A percentile compares a stretch with the other conserved stretches of the same genome.
Conservation (phyloP, 1,140 invertebrate genomes). For the Lycorma delicatula region DNA sequence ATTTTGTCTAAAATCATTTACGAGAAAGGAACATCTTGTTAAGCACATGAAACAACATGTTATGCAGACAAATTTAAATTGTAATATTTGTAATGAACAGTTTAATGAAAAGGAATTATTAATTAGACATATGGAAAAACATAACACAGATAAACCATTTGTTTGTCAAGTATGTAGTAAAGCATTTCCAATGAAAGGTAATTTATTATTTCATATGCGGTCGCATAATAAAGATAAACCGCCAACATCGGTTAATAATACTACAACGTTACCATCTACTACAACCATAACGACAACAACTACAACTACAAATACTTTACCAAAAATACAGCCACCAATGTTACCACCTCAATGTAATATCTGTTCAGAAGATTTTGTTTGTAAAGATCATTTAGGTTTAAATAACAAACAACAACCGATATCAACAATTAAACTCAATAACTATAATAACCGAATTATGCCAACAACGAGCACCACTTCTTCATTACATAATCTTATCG, state of each 20-base stretch:
- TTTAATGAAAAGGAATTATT: slow-evolving; percentile 49
- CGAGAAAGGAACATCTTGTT: slow-evolving; percentile 65
- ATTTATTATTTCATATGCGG: neutral
- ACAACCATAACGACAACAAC: too few species aligned
- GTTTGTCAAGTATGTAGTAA: slow-evolving; percentile 18
- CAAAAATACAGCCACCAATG: too few species aligned
- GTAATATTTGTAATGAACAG: slow-evolving; percentile 72
- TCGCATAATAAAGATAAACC: neutral
- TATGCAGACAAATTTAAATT: slow-evolving; percentile 37
- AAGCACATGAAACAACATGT: slow-evolving; percentile 68
- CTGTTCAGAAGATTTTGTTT: neutral
- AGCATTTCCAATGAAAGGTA: slow-evolving; percentile 15
- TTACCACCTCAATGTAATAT: neutral
- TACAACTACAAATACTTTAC: too few species aligned
- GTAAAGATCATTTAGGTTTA: neutral
- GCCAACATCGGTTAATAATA: too few species aligned
- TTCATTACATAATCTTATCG: too few species aligned
- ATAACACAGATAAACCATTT: slow-evolving; percentile 50
- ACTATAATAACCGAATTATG: too few species aligned
- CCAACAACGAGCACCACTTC: too few species aligned
- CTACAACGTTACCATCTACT: too few species aligned
- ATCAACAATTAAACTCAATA: too few species aligned
- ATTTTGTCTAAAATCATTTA: slow-evolving; percentile 67
- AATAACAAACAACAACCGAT: too few species aligned
- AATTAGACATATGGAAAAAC: slow-evolving; percentile 7